These are phyloP conservation scores for Sphenodon punctatus DNA, from an alignment of 2,797 vertebrate genomes.

Conservation along the genomic window DNA sequence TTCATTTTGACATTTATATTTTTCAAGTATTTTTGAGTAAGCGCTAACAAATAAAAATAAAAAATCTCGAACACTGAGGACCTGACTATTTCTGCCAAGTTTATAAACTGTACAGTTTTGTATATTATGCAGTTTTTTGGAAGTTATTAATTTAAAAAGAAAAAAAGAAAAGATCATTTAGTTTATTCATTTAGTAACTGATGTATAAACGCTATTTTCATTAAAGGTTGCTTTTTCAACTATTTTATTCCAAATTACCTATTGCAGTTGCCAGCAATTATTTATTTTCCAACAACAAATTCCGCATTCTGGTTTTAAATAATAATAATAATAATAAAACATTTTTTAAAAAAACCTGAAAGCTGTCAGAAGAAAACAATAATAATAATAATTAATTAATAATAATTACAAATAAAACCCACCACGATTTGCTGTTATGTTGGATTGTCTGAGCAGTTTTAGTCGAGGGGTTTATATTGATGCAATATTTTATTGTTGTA, in stretches of 20 bases:
- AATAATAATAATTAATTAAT: slow-evolving; percentile 14
- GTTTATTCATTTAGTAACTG: slow-evolving; percentile 97
- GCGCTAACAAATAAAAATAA: slow-evolving; percentile 11
- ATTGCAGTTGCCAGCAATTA: slow-evolving; percentile 92
- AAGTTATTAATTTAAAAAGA: slow-evolving; percentile 96
- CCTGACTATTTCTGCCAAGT: slow-evolving; percentile 90
- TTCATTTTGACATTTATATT: slow-evolving; percentile 52
- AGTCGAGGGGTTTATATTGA: slow-evolving; percentile 79
- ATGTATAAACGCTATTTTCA: slow-evolving; percentile 96
- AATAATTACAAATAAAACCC: slow-evolving; percentile 70
- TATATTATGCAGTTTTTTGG: slow-evolving; percentile 91
- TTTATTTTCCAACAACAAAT: slow-evolving; percentile 99
- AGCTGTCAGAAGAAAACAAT: slow-evolving; percentile 78
- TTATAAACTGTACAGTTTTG: slow-evolving; percentile 96
- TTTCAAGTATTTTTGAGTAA: slow-evolving; percentile 55
- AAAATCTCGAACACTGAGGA: slow-evolving; percentile 66
- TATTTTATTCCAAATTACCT: slow-evolving; percentile 95
- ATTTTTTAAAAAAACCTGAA: slow-evolving; percentile 74
- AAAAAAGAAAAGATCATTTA: slow-evolving; percentile 92
- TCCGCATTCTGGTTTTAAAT: slow-evolving; percentile 90
- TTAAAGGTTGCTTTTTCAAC: slow-evolving; percentile 94
- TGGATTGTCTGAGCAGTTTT: slow-evolving; percentile 82
- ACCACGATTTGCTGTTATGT: slow-evolving; percentile 82
- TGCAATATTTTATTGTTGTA: slow-evolving; percentile 83
- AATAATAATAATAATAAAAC: slow-evolving; percentile 10